Conservation (phyloP, 2,113 vertebrate species). For the Takifugu flavidus region DNA sequence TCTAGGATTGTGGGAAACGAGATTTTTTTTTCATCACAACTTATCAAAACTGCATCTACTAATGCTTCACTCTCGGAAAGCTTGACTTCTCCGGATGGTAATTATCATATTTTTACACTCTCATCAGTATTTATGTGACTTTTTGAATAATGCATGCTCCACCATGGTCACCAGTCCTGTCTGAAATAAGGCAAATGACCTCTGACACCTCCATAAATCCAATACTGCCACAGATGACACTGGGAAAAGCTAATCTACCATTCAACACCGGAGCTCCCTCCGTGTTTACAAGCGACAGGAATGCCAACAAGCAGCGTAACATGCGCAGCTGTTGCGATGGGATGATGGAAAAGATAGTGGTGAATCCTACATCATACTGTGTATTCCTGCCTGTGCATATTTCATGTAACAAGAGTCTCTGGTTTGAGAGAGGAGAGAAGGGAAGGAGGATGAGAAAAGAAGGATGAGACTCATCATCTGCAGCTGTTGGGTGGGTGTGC, state of each 20-base stretch:
- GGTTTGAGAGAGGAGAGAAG: slow-evolving; percentile 34
- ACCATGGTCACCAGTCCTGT: too few species aligned
- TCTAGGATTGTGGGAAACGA: too few species aligned
- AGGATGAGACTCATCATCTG: slow-evolving; percentile 41
- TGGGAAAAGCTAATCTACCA: slow-evolving; percentile 12
- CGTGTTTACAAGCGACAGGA: slow-evolving; percentile 14
- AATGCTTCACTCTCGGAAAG: too few species aligned
- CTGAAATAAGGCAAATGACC: too few species aligned
- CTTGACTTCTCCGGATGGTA: too few species aligned
- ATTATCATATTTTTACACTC: too few species aligned
- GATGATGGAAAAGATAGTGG: slow-evolving; percentile 10
- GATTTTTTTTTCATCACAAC: too few species aligned
- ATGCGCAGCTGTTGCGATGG: neutral
- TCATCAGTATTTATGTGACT: too few species aligned
- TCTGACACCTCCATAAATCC: slow-evolving; percentile 3
- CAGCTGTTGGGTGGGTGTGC: slow-evolving; percentile 43
- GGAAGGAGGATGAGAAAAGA: slow-evolving; percentile 8
- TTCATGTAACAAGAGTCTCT: slow-evolving; percentile 26
- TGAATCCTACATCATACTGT: slow-evolving; percentile 18
- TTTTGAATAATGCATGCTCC: too few species aligned
- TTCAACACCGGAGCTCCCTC: slow-evolving; percentile 19
- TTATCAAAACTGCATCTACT: too few species aligned
- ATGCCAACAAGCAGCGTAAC: neutral
- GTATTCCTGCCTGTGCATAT: slow-evolving; percentile 16
- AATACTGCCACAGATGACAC: slow-evolving; percentile 4